Conservation (phyloP, 1,140 invertebrate species). For the Neomicropteryx cornuta region DNA sequence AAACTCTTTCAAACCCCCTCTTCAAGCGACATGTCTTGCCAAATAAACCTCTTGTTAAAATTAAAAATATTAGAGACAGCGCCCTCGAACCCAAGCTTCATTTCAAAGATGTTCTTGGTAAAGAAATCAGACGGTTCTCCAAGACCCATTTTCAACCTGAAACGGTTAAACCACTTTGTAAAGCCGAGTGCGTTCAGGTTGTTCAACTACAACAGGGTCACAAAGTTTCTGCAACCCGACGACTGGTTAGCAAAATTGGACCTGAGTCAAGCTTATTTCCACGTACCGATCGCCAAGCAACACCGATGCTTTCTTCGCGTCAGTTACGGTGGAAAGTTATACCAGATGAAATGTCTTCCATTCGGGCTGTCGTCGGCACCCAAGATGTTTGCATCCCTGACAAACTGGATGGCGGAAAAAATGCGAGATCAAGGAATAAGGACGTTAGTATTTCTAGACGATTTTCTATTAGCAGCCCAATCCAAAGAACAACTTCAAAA, state of each 20-base stretch:
- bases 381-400: constrained; percentile 12
- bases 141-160: constrained; percentile 9
- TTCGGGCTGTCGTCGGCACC: constrained; percentile 16
- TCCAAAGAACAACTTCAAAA: constrained; percentile 7
- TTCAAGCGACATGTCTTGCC: constrained; percentile 13
- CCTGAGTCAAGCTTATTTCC: constrained; percentile 18
- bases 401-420: constrained; percentile 16
- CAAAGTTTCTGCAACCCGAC: constrained; percentile 16
- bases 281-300: constrained; percentile 14
- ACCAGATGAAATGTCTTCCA: constrained; percentile 15
- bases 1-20: constrained; percentile 8
- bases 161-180: constrained; percentile 7
- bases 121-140: constrained; percentile 6
- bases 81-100: background rate
- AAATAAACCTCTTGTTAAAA: constrained; percentile 9
- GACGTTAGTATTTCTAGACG: constrained; percentile 19
- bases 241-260: constrained; percentile 18
- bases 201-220: constrained; percentile 14
- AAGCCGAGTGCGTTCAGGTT: constrained; percentile 14
- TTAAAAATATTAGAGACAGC: constrained; percentile 7
- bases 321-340: constrained; percentile 12
- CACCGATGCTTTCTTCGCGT: constrained; percentile 16
- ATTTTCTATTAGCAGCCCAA: constrained; percentile 17
- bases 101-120: constrained; percentile 8
- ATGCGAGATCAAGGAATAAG: constrained; percentile 15